Evolutionary conservation across 2,113 vertebrate genomes (phyloP), one percentile per base, ranked within the genome.

Genomic region (Pseudolaguvia tuberculata): DNA sequence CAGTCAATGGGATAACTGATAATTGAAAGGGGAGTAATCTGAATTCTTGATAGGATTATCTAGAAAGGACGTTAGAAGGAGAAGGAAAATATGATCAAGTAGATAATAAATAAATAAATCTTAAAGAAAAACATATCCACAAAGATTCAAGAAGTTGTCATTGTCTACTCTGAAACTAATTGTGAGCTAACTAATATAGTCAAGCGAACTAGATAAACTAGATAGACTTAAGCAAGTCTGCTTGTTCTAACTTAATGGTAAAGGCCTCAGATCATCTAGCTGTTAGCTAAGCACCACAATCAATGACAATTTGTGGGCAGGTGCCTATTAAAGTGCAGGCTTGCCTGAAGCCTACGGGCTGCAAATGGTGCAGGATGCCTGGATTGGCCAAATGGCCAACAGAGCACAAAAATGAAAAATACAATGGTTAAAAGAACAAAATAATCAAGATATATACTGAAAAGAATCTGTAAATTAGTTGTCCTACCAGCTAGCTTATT

Each of bases 1-100:
- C 80, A 87, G 84, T 89, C 82, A 47, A 83, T 88, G 82, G 72
- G 45, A 76, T 65, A 70, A 74, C 51, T 75, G 72, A 82, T 88
- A 88, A 89, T 88, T 87, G 86, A 83, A 78, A 42, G 78, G 73
- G 78, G 82, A 79, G 79, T 81, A 78, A 83, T 78, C 84, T 83
- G 71, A 84, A 83, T 79, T 86, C 82, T 74, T 77, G 73, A 74
- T 55, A 80, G 81, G 86, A 81, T 78, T 79, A 77, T 72, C 58
- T 70, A 77, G 71, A 70, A 82, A 62, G 50, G 69, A 80, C 75
- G 58, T 63, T 2, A 14, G 66, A 50, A 55, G 68, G 51, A 39
- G n/a, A 35, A 72, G 45, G 67, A 73, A 72, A 45, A 80, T 18
- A 56, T 7, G 13, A 23, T 35, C 20, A 29, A 35, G 29, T 56